Base-by-base conservation (phyloP, 2,888 invertebrate species). In the Phyllotreta striolata region DNA sequence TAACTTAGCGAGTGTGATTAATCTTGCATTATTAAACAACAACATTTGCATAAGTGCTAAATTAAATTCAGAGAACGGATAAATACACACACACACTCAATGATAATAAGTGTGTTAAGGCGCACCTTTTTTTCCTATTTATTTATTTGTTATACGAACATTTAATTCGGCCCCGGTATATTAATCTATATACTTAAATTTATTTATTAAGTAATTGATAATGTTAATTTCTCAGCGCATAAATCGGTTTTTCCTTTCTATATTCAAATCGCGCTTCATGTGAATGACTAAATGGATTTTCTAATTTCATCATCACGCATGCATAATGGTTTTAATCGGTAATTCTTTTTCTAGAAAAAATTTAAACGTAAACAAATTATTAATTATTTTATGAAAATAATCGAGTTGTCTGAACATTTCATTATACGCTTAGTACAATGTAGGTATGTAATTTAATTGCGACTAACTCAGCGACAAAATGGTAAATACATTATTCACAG, bases 251-350 rank as follows among this genome's bases (percentile, higher is more conserved):
- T 59, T 59, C 59, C 59, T 59, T 59, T 59, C 52, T 59, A 59
- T 41, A 47, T 59, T 46, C 52, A 51, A 59, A 52, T 59, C 51
- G 37, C 51, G 52, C 24, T 12, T 43, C n/a, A 43, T 37, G 52
- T 47, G 52, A 57, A 62, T 62, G 52, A 62, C 59, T 67, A 13
- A 52, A 68, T 61, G 41, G 61, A 63, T 68, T 71, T 70, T 70
- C 66, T 67, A 69, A 71, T 71, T 71, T 71, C 71, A 71, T 71
- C 71, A 71, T 70, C 55, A 43, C 41, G 24, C 39, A 43, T 14
- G 14, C 43, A 52, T 59, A 64, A 63, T 62, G 37, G 47, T 60
- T 64, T 64, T 70, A 70, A 62, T 66, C 64, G 64, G 41, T 55
- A 41, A 43, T 40, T 58, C 64, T 67, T 68, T 67, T 62, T 24